Percentiles rank a stretch among this genome's conserved stretches.
Evolutionary conservation across 2,888 invertebrate species (phyloP).

Genomic region (Dynastes tityus): DNA sequence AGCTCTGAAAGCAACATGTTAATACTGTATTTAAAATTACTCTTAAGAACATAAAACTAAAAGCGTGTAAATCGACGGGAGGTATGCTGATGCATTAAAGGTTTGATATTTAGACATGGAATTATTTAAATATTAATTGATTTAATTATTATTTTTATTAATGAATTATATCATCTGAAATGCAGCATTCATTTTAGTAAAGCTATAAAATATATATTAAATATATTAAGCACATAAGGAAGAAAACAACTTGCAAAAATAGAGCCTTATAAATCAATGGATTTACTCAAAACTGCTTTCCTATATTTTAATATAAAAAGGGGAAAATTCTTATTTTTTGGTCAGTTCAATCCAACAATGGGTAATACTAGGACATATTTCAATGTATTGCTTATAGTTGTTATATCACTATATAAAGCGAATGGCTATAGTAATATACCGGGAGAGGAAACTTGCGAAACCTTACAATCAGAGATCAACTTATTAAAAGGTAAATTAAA

Average conservation of each 20-base stretch:
- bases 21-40: slow-evolving; percentile 34
- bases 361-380: slow-evolving; percentile 57
- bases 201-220: too few relatives aligned
- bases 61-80: slow-evolving; percentile 44
- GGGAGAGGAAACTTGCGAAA: slow-evolving; percentile 86
- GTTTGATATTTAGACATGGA: background rate
- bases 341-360: slow-evolving; percentile 31
- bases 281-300: slow-evolving; percentile 57
- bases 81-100: slow-evolving; percentile 11
- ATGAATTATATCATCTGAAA: background rate
- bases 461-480: slow-evolving; percentile 88
- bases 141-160: slow-evolving; percentile 1
- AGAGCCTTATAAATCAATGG: slow-evolving; percentile 14
- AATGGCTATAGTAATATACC: slow-evolving; percentile 48
- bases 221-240: too few relatives aligned
- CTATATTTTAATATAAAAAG: slow-evolving; percentile 55
- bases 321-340: slow-evolving; percentile 18
- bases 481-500: slow-evolving; percentile 82
- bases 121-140: background rate
- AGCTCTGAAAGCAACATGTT: slow-evolving; percentile 25
- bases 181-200: too few relatives aligned
- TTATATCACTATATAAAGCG: slow-evolving; percentile 51
- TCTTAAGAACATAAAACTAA: slow-evolving; percentile 48
- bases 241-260: background rate
- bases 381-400: slow-evolving; percentile 57